A percentile compares a stretch with the other conserved stretches of the same genome.
Evolutionary conservation across 2,888 invertebrate species (phyloP).

Genomic region (Muscina levida): DNA sequence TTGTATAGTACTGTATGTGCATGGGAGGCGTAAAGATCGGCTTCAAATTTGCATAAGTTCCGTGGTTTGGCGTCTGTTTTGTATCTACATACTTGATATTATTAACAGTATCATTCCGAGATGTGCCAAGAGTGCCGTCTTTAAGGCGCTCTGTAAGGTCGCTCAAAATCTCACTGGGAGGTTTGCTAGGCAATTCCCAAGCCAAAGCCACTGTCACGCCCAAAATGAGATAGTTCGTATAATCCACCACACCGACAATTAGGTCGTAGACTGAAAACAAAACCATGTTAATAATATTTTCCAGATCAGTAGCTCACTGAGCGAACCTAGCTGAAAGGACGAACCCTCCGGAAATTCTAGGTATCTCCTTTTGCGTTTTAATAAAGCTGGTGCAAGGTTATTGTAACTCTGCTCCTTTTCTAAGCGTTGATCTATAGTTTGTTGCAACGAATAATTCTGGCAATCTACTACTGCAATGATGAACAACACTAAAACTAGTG

Average conservation of each 20-base stretch:
- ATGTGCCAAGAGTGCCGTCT: conserved; percentile 73
- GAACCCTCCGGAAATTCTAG: conserved; percentile 81
- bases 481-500: neutral
- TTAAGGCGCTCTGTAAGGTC: conserved; percentile 73
- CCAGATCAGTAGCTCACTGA: neutral
- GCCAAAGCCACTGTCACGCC: conserved; percentile 89
- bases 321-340: conserved; percentile 79
- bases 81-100: conserved; percentile 72
- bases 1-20: conserved; percentile 61
- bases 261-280: conserved; percentile 75
- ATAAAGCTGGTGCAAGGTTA: too few species aligned
- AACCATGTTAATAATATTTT: conserved; percentile 12
- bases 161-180: conserved; percentile 77
- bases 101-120: conserved; percentile 74
- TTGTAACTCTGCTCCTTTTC: conserved; percentile 14
- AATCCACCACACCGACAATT: conserved; percentile 78
- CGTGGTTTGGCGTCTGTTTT: conserved; percentile 29
- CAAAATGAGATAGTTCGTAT: conserved; percentile 82
- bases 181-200: conserved; percentile 87
- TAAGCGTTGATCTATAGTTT: conserved; percentile 43
- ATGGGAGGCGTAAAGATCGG: conserved; percentile 65
- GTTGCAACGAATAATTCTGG: conserved; percentile 10
- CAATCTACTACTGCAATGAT: neutral
- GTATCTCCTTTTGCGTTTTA: conserved; percentile 78
- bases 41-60: conserved; percentile 39